Evolutionary conservation across 2,888 invertebrate species (phyloP).

Genomic region (Odontothrips loti): DNA sequence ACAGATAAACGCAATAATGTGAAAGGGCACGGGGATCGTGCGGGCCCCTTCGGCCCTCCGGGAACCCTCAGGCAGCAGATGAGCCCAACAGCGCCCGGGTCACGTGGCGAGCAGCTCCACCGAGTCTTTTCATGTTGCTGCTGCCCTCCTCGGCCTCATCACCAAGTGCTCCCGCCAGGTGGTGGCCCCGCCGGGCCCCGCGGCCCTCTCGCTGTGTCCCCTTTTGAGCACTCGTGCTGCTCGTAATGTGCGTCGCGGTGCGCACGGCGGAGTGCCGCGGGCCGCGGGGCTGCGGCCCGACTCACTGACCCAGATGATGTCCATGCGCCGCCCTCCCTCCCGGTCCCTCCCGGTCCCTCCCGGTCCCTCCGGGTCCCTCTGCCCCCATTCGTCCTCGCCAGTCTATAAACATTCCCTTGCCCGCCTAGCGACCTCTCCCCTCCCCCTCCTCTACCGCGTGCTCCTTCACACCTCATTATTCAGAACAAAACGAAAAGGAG

Average conservation of each 20-base stretch:
- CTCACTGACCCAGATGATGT: slow-evolving; percentile 6
- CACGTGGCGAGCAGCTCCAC: background rate
- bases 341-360: background rate
- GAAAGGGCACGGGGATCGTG: no score
- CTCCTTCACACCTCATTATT: slow-evolving; percentile 9
- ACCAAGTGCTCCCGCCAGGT: no score
- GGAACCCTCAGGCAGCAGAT: no score
- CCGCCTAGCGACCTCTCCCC: background rate
- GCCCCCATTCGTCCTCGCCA: background rate
- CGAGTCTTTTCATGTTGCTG: background rate
- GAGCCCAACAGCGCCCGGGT: no score
- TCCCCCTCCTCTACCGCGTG: background rate
- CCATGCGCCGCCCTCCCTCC: background rate
- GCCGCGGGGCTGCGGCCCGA: background rate
- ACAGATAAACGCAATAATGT: no score
- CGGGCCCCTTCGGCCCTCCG: no score
- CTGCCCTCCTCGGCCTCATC: background rate
- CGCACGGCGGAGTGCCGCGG: background rate
- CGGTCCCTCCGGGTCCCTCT: background rate
- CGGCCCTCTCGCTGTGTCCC: background rate
- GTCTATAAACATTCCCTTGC: background rate
- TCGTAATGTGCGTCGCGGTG: background rate
- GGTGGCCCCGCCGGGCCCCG: background rate
- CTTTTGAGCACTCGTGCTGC: background rate
- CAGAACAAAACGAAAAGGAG: slow-evolving; percentile 17